These are phyloP conservation scores for Argynnis bischoffii DNA, from an alignment of 2,888 invertebrate genomes.

Conservation along the genomic window DNA sequence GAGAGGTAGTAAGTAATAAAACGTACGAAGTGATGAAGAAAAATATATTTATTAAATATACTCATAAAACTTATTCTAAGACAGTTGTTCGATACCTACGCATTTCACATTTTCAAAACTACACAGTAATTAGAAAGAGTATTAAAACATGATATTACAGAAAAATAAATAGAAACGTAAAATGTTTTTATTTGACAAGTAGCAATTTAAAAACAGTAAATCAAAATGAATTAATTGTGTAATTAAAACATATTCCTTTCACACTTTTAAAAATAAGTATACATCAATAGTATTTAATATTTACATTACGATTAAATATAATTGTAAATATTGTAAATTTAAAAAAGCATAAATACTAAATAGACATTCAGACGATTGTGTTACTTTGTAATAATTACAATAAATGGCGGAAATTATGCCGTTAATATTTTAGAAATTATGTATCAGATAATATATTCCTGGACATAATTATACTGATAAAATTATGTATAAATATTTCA, in stretches of 20 bases:
- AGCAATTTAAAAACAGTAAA: no score
- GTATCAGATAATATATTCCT: neutral
- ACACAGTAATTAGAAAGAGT: slow-evolving; percentile 15
- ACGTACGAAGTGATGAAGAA: neutral
- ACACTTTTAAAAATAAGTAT: no score
- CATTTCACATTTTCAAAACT: slow-evolving; percentile 13
- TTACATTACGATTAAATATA: neutral
- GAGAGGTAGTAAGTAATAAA: neutral
- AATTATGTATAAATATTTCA: slow-evolving; percentile 1
- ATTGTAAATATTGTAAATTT: no score
- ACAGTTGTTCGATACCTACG: slow-evolving; percentile 20
- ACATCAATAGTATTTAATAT: neutral
- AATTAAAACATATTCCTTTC: no score
- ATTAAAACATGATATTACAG: slow-evolving; percentile 6
- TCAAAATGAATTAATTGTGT: no score
- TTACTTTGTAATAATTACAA: slow-evolving; percentile 5
- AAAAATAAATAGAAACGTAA: neutral
- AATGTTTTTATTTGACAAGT: no score
- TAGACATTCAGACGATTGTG: neutral
- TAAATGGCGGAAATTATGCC: neutral
- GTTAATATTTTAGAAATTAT: neutral
- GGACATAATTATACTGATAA: slow-evolving; percentile 2
- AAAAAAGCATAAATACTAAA: no score
- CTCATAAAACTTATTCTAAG: slow-evolving; percentile 21
- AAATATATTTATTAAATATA: slow-evolving; percentile 29